Conservation (phyloP, 2,113 vertebrate genomes). For the Salvelinus alpinus region DNA sequence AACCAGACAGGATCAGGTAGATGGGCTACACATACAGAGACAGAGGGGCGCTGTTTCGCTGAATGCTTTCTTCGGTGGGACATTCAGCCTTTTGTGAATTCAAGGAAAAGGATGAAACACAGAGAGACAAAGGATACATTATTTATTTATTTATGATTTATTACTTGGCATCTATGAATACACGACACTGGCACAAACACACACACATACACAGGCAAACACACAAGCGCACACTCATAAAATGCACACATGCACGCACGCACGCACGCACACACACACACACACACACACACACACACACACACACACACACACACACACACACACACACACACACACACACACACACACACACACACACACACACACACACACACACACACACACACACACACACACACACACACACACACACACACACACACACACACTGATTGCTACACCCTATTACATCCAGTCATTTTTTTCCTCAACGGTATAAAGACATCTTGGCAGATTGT, state of each 20-base stretch:
- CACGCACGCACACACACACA: neutral
- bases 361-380: neutral
- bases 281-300: neutral
- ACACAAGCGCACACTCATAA: neutral
- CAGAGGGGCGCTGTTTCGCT: no score
- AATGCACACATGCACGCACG: neutral
- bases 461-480: conserved; percentile 40
- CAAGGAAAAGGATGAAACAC: no score
- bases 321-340: neutral
- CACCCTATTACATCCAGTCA: conserved; percentile 29
- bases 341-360: no score
- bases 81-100: no score
- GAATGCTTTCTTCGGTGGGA: no score
- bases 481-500: conserved; percentile 55
- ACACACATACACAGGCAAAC: neutral
- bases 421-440: conserved; percentile 23
- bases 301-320: neutral
- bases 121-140: no score
- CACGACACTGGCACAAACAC: no score
- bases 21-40: no score
- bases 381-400: neutral
- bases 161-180: no score
- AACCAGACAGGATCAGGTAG: no score
- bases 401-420: neutral
- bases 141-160: no score